Base-by-base conservation (phyloP, 2,888 invertebrate genomes). In the Chaetogeoica ovagalla region DNA sequence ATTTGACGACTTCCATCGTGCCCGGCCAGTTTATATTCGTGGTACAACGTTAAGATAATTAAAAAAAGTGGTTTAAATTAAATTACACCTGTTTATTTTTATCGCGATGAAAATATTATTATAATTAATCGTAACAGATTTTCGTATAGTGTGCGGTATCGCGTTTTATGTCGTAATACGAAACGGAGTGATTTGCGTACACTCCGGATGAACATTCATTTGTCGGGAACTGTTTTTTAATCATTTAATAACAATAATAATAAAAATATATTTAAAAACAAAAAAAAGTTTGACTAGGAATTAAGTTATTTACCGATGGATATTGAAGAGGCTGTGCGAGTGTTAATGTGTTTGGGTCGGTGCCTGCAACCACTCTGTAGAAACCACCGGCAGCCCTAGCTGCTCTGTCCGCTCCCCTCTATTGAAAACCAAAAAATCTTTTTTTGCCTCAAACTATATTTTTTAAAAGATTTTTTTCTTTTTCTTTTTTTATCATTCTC, bases 321-420 rank as follows among this genome's bases (percentile, higher is more conserved):
- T 82, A 79, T 66, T 82, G 82, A 57, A 81, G 81, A 52, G 73
- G 76, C 82, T 81, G 75, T 63, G 66, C 73, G 74, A 82, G 88
- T 87, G 85, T 88, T 88, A 84, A 89, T 87, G 86, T 89, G 88
- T 83, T 89, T 88, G 86, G 91, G 89, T 93, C 92, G 83, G 93
- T 93, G 86, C 91, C 91, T 84, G 93, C 92, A 86, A 93, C 91
- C 87, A 93, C 90, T 83, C 93, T 90, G 89, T 92, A 92, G 85
- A 92, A 91, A 85, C 91, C 90, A 85, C 93, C 93, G 83, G 92
- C 92, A 85, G 93, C 91, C 86, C 93, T 89, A 85, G 93, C 93
- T 88, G 92, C 91, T 86, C 91, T 90, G 89, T 92, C 93, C 86
- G 93, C 92, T 85, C 92, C 91, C 87, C 90, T 91, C 93, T 93